Base-by-base conservation (phyloP, 2,797 vertebrate genomes). In the Glyptemys insculpta region DNA sequence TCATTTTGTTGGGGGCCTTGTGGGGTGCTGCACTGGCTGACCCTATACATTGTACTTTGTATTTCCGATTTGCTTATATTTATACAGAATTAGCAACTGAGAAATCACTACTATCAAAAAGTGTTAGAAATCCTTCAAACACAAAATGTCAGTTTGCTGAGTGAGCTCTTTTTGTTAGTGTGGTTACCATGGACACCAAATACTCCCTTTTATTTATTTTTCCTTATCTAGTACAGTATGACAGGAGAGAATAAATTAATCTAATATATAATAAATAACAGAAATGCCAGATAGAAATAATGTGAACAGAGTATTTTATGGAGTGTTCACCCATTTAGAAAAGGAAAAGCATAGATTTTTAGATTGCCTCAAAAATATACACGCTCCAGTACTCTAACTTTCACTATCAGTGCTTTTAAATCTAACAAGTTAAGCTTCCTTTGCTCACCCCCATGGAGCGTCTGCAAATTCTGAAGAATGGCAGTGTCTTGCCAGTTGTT, bases 121-220 rank as follows among this genome's bases (percentile, higher is more conserved):
- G 79, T 76, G 87, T 93, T 97, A 82, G 82, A 93, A 92, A 94
- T 89, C 83, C 83, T 95, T 96, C 96, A 94, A 96, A 97, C 90
- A 74, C 65, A 90, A 91, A 95, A 95, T 82, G 85, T 59, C 85
- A 89, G 59, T 89, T 90, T 91, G 83, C 59, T 96, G 84, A 94
- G 96, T 86, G 89, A 97, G 68, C 88, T 96, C n/a, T 62, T 95
- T 95, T 91, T 91, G 83, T 83, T 85, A 79, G 16, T 80, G 92
- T 7, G 2, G 91, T 95, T 97, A 56, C 94, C 80, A 84, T 90
- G 53, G 87, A 89, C 47, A 80, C 90, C 72, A 34, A 56, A 25
- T 92, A 86, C 87, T 89, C 94, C 37, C 84, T 72, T 96, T 92
- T 95, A 76, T 95, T 91, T 83, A 14, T 41, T 89, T 87, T 85